Evolutionary conservation across 2,797 vertebrate genomes (phyloP).

Genomic region (Gymnothorax javanicus): DNA sequence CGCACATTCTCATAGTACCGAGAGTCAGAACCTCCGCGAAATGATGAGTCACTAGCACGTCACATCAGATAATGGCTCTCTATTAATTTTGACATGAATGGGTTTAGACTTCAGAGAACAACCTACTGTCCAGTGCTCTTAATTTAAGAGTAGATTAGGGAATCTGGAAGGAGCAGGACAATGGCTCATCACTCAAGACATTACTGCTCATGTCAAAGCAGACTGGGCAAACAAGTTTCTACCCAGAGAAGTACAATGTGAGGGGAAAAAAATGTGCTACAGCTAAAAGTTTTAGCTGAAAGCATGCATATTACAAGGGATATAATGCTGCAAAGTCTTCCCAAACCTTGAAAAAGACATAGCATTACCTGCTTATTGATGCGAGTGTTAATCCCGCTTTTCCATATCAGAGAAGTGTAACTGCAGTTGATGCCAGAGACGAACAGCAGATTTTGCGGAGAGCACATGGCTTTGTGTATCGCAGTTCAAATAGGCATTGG

Average conservation of each 20-base stretch:
- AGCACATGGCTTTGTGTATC: neutral
- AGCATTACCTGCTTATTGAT: neutral
- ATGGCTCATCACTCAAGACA: conserved; percentile 2
- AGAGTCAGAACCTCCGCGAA: neutral
- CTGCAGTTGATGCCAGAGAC: neutral
- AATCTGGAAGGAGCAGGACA: conserved; percentile 5
- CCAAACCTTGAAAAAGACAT: neutral
- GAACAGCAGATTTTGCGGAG: neutral
- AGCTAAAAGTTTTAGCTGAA: neutral
- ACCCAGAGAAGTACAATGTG: neutral
- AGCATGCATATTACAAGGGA: neutral
- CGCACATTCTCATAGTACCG: neutral
- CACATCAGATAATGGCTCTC: conserved; percentile 20
- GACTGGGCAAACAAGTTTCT: neutral
- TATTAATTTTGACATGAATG: conserved; percentile 19
- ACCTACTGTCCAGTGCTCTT: conserved; percentile 14
- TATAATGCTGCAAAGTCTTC: neutral
- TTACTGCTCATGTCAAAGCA: neutral
- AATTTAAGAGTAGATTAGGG: conserved; percentile 11
- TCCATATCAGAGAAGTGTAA: no score
- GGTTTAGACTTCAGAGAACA: conserved; percentile 14
- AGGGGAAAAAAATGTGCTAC: neutral
- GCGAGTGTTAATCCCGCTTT: neutral
- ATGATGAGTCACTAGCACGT: conserved; percentile 25
- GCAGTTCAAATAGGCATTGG: neutral